Evolutionary conservation across 2,113 vertebrate species (phyloP).

Genomic region (Ciconia maguari): DNA sequence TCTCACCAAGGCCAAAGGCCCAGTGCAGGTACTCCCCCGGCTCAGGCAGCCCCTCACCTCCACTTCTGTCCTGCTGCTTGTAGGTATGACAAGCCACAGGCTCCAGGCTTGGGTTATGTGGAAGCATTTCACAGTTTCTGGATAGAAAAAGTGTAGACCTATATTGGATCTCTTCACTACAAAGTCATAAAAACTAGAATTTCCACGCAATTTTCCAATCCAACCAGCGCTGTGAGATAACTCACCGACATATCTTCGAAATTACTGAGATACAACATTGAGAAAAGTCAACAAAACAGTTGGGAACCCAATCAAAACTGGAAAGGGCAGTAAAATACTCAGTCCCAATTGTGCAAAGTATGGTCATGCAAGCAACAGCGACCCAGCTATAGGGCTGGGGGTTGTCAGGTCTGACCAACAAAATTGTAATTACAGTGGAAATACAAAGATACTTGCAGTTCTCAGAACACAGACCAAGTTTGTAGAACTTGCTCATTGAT

Average conservation of each 20-base stretch:
- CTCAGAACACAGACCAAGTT: background rate
- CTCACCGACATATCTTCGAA: rapidly evolving
- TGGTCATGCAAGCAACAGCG: rapidly evolving
- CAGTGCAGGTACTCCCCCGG: background rate
- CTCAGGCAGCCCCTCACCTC: background rate
- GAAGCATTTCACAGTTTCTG: background rate
- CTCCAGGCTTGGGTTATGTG: rapidly evolving
- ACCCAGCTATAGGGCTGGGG: background rate
- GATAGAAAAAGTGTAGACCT: rapidly evolving
- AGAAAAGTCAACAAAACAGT: rapidly evolving
- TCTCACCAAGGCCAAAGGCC: background rate
- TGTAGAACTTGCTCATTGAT: background rate
- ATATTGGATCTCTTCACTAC: background rate
- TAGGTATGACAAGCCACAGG: rapidly evolving
- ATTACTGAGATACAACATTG: rapidly evolving
- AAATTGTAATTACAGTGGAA: background rate
- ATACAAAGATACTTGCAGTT: background rate
- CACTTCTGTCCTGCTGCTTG: background rate
- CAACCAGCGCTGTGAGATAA: rapidly evolving
- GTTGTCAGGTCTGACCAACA: background rate
- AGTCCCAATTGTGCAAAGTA: rapidly evolving
- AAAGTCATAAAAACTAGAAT: rapidly evolving
- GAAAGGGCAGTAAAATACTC: background rate
- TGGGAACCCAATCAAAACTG: background rate
- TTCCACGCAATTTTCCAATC: background rate